Base-by-base conservation (phyloP, 2,888 invertebrate genomes). In the Pheosia gnoma region DNA sequence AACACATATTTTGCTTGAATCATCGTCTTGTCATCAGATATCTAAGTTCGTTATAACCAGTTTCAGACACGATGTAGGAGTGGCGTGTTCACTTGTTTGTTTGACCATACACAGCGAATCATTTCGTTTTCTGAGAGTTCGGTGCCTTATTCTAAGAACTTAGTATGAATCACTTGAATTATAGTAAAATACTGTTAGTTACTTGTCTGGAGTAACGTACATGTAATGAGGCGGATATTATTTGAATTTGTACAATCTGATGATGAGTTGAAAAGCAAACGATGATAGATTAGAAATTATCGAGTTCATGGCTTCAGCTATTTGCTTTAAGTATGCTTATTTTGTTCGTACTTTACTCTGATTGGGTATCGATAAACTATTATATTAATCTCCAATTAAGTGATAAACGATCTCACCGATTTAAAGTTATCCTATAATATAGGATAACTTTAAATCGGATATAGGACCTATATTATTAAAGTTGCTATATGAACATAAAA, bases 1-100 rank as follows among this genome's bases (percentile, higher is more conserved):
- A 25, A 25, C 25, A 25, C 25, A 1, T 25, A 25, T 25, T 25
- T 37, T 10, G 37, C 37, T 36, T 10, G 37, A 53, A 25, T 5
- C 52, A 25, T 25, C 36, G 51, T n/a, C n/a, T n/a, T n/a, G n/a
- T n/a, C n/a, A n/a, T 25, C 52, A 4, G 10, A 6, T 55, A 8
- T 2, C 11, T n/a, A 13, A 55, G 53, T 55, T 55, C 13, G 39
- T 37, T 53, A 53, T 7, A 57, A 57, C 57, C 57, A 57, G 57
- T 57, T 57, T 57, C 5, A 25, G 36, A 45, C 45, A 57, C n/a
- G 56, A 9, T 10, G 39, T 43, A 45, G 57, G 41, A 41, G 41
- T 54, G 7, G 13, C 13, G 39, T n/a, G 9, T 39, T 39, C 13
- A 55, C 55, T 39, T 55, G 37, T 39, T 37, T n/a, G 39, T n/a